Evolutionary conservation across 2,888 invertebrate genomes (phyloP).

Genomic region (Pachymerium ferrugineum): DNA sequence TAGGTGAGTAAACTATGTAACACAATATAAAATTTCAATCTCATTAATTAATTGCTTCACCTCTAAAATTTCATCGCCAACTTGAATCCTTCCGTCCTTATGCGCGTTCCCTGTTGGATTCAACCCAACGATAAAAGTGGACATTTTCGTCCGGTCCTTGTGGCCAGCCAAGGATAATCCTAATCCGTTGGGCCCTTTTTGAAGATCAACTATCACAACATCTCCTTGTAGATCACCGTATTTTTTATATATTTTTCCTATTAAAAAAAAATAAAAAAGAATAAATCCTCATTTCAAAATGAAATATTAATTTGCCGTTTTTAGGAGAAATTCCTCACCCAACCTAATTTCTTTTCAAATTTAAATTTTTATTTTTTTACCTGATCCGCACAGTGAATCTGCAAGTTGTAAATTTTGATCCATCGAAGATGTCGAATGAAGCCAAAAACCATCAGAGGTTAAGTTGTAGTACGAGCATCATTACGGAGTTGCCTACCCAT

Average conservation of each 20-base stretch:
- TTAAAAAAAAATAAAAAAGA: neutral
- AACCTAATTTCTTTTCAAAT: neutral
- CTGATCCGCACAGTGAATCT: neutral
- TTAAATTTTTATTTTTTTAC: neutral
- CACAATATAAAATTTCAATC: neutral
- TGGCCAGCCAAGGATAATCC: constrained; percentile 93
- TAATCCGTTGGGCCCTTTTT: constrained; percentile 67
- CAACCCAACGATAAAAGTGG: constrained; percentile 92
- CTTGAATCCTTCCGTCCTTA: constrained; percentile 66
- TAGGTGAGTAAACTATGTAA: neutral
- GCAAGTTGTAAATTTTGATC: neutral
- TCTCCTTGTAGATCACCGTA: constrained; percentile 69
- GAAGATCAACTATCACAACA: constrained; percentile 68
- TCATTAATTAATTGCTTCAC: constrained; percentile 55
- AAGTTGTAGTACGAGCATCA: neutral
- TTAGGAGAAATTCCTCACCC: too few species aligned
- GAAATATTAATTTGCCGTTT: too few species aligned
- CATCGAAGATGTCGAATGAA: neutral
- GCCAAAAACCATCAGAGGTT: neutral
- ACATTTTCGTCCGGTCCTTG: constrained; percentile 88
- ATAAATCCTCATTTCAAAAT: neutral
- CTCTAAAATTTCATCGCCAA: constrained; percentile 94
- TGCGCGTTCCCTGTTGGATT: constrained; percentile 79
- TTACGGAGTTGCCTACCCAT: neutral
- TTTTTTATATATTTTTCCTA: constrained; percentile 89